Base-by-base conservation (phyloP, 1,140 invertebrate species). In the Eurosta solidaginis region DNA sequence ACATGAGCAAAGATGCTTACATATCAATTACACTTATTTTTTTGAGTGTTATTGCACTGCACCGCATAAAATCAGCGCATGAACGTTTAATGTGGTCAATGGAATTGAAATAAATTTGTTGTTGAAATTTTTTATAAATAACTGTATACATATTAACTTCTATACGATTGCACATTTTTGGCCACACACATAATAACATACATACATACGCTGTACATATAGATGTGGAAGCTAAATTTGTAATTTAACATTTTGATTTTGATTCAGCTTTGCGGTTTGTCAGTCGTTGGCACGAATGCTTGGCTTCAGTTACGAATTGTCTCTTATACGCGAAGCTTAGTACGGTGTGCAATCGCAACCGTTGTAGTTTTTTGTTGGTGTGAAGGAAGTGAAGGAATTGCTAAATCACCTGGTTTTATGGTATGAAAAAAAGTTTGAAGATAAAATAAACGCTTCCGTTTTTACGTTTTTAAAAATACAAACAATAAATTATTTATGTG, bases 331-430 rank as follows among this genome's bases (percentile, higher is more conserved):
- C 44, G 73, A 45, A 44, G 44, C 40, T 74, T 74, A 22, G 42
- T 20, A 74, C 73, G 73, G 73, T 74, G 73, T 42, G 73, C 42
- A 74, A 47, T 74, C 14, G 73, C 73, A 74, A 47, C 44, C 42
- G 44, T 45, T 68, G 59, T 68, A 68, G 59, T 68, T 45, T 74
- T 74, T 44, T 74, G 73, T 74, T 74, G 73, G 59, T 68, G 59
- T 68, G 33, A 36, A 68, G 73, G 73, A 74, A 47, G 73, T 47
- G 40, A 74, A 74, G 73, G 42, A 74, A 29, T 74, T 74, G 25
- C 44, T 27, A 74, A 74, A 74, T 74, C 73, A 74, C 45, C 73
- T 74, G 73, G 73, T 74, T 74, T 74, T 74, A 74, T 47, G 73
- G 73, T 74, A 74, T 47, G 73, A 45, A 45, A 74, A 68, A 68